Base-by-base conservation (phyloP, 2,113 vertebrate species). In the Phaethornis superciliosus region DNA sequence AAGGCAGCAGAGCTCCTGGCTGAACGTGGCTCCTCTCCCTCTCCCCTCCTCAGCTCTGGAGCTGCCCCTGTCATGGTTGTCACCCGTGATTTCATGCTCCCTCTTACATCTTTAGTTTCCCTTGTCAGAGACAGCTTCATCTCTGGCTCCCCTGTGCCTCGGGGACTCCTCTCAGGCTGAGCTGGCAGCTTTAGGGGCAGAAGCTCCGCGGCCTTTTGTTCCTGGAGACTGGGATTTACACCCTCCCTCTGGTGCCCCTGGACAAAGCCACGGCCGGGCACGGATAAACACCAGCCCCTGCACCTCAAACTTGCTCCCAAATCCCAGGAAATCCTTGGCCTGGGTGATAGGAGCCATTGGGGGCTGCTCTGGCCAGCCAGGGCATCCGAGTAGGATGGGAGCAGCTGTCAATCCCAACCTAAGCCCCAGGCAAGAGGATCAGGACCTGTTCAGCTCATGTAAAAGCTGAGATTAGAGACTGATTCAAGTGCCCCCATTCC, bases 41-140 rank as follows among this genome's bases (percentile, higher is more conserved):
- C 96, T 89, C 64, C 96, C 94, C 70, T 52, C 72, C 88, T 85
- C 96, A 75, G 4, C 95, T 85, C 95, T 95, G 63, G 78, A 96
- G 92, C 96, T 93, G 83, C 89, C 68, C 76, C 85, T 94, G 97
- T 90, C 96, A 97, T 89, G 97, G 97, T 91, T 98, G 97, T 98
- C 98, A 95, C 81, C 26, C 4, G 6, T 74, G 95, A 98, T 98
- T 98, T 98, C 97, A 98, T 88, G 97, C 96, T 95, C 85, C 88
- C 63, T 65, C 95, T 97, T 97, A 97, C 93, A 96, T 97, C 97
- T 97, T 98, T 83, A 97, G 97, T 93, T 94, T 94, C 81, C 89
- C 95, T 75, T 96, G 97, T 96, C 95, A 55, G 76, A 97, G 97
- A 97, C 72, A 30, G 94, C 96, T 98, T 96, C 93, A 95, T 95